Evolutionary conservation across 2,797 vertebrate species (phyloP).

Genomic region (Sarcoramphus papa): DNA sequence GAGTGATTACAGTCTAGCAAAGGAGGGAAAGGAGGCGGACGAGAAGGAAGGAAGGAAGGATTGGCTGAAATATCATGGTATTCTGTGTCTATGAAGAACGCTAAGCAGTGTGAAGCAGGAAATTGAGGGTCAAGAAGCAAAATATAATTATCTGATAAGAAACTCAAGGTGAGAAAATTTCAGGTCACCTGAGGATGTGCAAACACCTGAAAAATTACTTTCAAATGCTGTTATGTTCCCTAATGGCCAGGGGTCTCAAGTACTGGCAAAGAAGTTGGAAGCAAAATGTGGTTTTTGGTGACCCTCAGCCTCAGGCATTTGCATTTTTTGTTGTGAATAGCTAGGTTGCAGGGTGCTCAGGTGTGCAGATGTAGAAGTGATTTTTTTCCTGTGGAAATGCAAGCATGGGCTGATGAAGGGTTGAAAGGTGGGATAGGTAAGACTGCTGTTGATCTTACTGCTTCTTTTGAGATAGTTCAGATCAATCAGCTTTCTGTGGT

Average conservation of each 20-base stretch:
- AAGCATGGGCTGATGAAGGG: background rate
- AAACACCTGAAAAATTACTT: background rate
- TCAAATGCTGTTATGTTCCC: background rate
- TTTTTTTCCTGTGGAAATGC: background rate
- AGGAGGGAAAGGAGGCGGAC: background rate
- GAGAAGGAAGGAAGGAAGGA: slow-evolving; percentile 9
- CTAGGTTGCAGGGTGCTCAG: background rate
- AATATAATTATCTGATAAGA: background rate
- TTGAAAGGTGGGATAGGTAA: background rate
- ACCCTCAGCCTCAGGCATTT: background rate
- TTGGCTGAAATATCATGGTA: background rate
- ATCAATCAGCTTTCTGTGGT: background rate
- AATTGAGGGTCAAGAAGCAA: background rate
- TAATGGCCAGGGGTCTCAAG: background rate
- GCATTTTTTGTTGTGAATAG: background rate
- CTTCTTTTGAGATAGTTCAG: background rate
- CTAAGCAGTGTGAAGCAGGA: slow-evolving; percentile 15
- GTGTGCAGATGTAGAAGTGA: background rate
- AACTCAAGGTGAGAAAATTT: background rate
- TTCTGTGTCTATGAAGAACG: background rate
- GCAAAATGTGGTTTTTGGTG: background rate
- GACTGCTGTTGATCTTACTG: background rate
- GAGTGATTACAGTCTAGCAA: background rate
- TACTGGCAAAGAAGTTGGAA: background rate
- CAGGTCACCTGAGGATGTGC: background rate